These are phyloP conservation scores for Brachionus paranguensis DNA, from an alignment of 1,140 invertebrate species.

Conservation along the genomic window DNA sequence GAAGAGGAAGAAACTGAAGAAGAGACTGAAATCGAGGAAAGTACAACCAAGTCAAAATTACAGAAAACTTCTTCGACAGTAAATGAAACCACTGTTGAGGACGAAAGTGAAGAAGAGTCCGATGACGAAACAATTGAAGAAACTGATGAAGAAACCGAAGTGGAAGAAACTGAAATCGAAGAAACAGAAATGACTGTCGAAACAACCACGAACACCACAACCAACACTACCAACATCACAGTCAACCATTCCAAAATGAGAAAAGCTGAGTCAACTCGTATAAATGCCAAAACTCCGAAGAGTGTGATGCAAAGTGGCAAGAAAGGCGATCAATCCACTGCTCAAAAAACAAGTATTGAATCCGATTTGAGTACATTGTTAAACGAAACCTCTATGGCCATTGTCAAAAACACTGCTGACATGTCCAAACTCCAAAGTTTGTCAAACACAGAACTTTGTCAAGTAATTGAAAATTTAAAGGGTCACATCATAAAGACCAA, in stretches of 20 bases:
- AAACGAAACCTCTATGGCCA: background rate
- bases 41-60: background rate
- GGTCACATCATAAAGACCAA: background rate
- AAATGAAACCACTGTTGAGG: background rate
- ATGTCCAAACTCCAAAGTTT: background rate
- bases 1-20: conserved; percentile 11
- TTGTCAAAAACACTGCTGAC: background rate
- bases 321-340: background rate
- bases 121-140: background rate
- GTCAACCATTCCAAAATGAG: background rate
- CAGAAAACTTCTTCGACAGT: background rate
- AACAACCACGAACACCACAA: background rate
- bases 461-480: background rate
- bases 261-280: background rate
- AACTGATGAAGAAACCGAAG: conserved; percentile 3
- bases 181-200: background rate
- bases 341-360: background rate
- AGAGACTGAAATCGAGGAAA: conserved; percentile 19
- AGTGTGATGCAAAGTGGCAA: background rate
- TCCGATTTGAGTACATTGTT: background rate
- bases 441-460: background rate
- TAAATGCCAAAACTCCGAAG: conserved; percentile 4
- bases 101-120: background rate
- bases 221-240: background rate
- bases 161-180: conserved; percentile 20